These are phyloP conservation scores for Scaptomyza tumidula DNA, from an alignment of 2,888 invertebrate genomes.

Conservation along the genomic window DNA sequence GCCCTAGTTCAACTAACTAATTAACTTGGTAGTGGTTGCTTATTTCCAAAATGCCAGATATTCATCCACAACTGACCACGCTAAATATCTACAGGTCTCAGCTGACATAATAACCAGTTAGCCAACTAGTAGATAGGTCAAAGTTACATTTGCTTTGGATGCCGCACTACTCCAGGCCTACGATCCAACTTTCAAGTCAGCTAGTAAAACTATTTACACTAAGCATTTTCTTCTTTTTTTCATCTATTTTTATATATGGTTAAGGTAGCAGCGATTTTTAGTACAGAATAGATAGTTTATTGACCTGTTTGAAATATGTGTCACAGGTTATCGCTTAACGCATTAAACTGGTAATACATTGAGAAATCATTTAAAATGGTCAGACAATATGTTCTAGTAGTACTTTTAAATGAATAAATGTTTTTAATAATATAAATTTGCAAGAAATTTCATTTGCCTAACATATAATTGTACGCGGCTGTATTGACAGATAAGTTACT, in stretches of 20 bases:
- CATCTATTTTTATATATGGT: not conserved
- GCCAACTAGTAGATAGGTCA: conserved; percentile 46
- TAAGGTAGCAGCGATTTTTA: not conserved
- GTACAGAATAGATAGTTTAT: not conserved
- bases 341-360: not conserved
- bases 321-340: not conserved
- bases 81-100: conserved; percentile 18
- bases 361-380: not conserved
- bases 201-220: conserved; percentile 2
- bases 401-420: too few species aligned
- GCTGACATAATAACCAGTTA: conserved; percentile 56
- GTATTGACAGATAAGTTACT: not conserved
- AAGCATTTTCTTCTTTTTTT: not conserved
- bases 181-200: conserved; percentile 13
- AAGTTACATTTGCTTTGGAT: conserved; percentile 30
- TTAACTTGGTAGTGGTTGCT: conserved; percentile 5
- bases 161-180: not conserved
- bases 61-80: conserved; percentile 31
- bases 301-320: not conserved
- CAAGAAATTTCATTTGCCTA: not conserved
- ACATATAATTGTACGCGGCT: not conserved
- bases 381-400: too few species aligned
- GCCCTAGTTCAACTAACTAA: not conserved
- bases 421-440: not conserved
- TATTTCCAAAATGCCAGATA: conserved; percentile 39